phyloP scores from a whole-genome alignment of 1,140 invertebrate species.

The Lepidurus packardi region DNA sequence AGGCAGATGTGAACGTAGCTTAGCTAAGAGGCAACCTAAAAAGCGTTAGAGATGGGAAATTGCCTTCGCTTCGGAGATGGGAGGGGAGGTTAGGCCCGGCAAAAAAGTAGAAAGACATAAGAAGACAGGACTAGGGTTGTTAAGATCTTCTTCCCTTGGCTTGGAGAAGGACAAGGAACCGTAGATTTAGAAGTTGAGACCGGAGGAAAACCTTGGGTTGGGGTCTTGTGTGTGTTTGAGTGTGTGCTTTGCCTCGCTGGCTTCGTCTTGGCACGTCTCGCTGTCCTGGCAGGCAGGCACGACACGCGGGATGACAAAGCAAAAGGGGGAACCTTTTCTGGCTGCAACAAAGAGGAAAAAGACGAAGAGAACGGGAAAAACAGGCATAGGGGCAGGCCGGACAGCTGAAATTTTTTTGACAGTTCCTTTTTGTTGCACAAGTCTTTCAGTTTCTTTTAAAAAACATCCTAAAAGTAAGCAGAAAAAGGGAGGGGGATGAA shows the following conservation, averaged over 20 bases:
- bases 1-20: too few relatives aligned
- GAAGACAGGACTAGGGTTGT: neutral
- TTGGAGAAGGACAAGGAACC: constrained; percentile 1
- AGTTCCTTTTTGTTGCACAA: neutral
- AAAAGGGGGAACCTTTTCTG: constrained; percentile 1
- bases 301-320: constrained; percentile 8
- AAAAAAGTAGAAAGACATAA: neutral
- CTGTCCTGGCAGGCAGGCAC: neutral
- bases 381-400: neutral
- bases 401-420: neutral
- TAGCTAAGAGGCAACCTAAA: too few relatives aligned
- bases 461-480: neutral
- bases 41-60: neutral
- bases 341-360: neutral
- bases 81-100: neutral
- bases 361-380: neutral
- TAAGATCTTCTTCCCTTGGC: constrained; percentile 11
- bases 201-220: constrained; percentile 16
- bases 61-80: neutral
- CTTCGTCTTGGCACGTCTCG: constrained; percentile 12
- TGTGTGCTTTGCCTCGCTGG: constrained; percentile 17
- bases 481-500: neutral
- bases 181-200: neutral
- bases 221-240: neutral
- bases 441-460: neutral